Evolutionary conservation across 2,888 invertebrate genomes (phyloP).

Genomic region (Eucera pruinosa): DNA sequence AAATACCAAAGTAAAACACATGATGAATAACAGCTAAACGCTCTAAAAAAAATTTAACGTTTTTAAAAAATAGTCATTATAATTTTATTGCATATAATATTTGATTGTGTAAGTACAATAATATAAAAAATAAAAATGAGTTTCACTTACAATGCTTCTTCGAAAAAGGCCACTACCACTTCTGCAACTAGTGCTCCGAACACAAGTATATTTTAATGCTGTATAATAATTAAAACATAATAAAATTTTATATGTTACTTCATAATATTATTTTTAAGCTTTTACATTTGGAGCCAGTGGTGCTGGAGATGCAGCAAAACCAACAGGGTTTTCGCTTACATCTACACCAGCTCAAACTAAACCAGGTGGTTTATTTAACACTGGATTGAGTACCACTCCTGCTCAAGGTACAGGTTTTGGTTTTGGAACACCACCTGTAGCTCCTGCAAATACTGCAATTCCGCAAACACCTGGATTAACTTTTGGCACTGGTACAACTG

Average conservation of each 20-base stretch:
- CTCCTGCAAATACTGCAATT: constrained; percentile 41
- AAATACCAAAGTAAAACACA: neutral
- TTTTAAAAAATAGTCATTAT: no score
- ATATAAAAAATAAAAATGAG: constrained; percentile 65
- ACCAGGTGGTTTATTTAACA: constrained; percentile 80
- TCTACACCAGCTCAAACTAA: constrained; percentile 80
- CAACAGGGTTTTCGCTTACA: constrained; percentile 82
- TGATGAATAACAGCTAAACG: constrained; percentile 3
- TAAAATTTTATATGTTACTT: neutral
- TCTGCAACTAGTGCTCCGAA: constrained; percentile 9
- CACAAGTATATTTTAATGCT: constrained; percentile 31
- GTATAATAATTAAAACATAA: neutral
- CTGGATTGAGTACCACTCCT: constrained; percentile 76
- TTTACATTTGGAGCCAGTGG: constrained; percentile 78
- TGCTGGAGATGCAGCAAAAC: constrained; percentile 84
- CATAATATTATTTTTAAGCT: constrained; percentile 17
- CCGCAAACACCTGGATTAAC: constrained; percentile 43
- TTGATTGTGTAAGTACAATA: neutral
- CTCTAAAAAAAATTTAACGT: neutral
- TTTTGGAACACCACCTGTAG: constrained; percentile 56
- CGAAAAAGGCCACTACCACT: constrained; percentile 32
- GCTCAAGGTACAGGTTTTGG: constrained; percentile 59
- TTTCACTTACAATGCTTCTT: constrained; percentile 37
- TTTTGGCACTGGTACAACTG: constrained; percentile 53
- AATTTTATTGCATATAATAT: neutral